These are phyloP conservation scores for Drosophila paramelanica DNA, from an alignment of 2,888 invertebrate species.

Conservation along the genomic window DNA sequence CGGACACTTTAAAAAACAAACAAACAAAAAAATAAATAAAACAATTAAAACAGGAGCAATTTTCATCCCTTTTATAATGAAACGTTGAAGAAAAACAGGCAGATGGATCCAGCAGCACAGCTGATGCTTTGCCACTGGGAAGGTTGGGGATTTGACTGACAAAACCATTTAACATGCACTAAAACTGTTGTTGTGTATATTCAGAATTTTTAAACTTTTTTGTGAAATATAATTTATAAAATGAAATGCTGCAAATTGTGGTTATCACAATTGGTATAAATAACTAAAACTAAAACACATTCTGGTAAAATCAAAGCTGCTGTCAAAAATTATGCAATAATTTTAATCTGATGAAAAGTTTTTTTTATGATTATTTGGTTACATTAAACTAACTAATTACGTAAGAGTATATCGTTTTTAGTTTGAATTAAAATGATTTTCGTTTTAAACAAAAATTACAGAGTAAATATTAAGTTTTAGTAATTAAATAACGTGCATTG, in stretches of 20 bases:
- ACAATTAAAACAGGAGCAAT: slow-evolving; percentile 21
- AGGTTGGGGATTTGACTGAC: slow-evolving; percentile 8
- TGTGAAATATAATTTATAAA: too few species aligned
- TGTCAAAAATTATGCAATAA: too few species aligned
- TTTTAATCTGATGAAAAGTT: too few species aligned
- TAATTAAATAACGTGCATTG: background rate
- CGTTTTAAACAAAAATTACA: too few species aligned
- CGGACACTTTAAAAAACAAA: slow-evolving; percentile 10
- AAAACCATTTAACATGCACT: background rate
- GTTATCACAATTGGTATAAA: too few species aligned
- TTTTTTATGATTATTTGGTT: too few species aligned
- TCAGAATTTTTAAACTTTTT: background rate
- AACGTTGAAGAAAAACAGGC: slow-evolving; percentile 21
- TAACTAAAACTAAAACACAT: too few species aligned
- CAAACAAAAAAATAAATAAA: slow-evolving; percentile 2
- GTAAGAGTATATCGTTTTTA: too few species aligned
- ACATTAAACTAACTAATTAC: too few species aligned
- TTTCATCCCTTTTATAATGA: slow-evolving; percentile 27
- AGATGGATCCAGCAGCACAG: background rate
- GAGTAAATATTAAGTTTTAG: background rate
- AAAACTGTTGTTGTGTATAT: background rate
- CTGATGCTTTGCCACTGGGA: slow-evolving; percentile 7
- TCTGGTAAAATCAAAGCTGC: too few species aligned
- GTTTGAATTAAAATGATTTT: too few species aligned
- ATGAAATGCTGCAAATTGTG: too few species aligned